phyloP scores from a whole-genome alignment of 2,113 vertebrate genomes.

The Oryzias melastigma region DNA sequence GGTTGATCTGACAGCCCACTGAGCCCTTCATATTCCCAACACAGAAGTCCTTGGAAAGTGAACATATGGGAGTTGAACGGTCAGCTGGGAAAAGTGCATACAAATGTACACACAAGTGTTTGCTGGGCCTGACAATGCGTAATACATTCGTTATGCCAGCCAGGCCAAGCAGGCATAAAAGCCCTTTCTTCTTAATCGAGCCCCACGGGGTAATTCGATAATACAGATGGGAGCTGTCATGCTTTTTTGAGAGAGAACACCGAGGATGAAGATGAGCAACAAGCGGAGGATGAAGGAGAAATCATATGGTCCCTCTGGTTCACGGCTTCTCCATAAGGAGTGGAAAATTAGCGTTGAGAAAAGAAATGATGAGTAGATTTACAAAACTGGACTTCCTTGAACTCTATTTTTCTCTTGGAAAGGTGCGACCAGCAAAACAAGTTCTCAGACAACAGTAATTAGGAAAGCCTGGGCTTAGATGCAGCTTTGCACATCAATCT shows the following conservation, averaged over 20 bases:
- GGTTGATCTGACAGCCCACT: slow-evolving; percentile 6
- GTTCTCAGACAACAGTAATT: slow-evolving; percentile 14
- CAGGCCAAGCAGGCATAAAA: slow-evolving; percentile 45
- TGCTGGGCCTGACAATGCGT: slow-evolving; percentile 25
- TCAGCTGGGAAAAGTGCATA: slow-evolving; percentile 42
- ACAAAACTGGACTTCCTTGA: slow-evolving; percentile 8
- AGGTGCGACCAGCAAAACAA: slow-evolving; percentile 14
- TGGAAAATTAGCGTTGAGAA: slow-evolving; percentile 20
- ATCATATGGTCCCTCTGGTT: slow-evolving; percentile 36
- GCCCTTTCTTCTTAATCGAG: slow-evolving; percentile 49
- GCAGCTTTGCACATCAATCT: not conserved
- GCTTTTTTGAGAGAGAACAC: slow-evolving; percentile 42
- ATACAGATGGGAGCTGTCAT: slow-evolving; percentile 61
- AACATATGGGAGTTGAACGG: slow-evolving; percentile 54
- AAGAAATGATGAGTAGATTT: not conserved
- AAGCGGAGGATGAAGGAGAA: slow-evolving; percentile 28
- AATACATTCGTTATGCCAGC: slow-evolving; percentile 53
- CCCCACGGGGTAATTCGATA: slow-evolving; percentile 49
- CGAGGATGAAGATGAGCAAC: slow-evolving; percentile 36
- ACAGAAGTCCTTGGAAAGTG: slow-evolving; percentile 8
- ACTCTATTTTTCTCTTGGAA: slow-evolving; percentile 7
- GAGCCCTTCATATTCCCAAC: slow-evolving; percentile 29
- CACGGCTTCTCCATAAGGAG: slow-evolving; percentile 24
- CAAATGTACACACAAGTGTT: slow-evolving; percentile 15
- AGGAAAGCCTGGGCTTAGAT: not conserved